Percentiles rank a stretch among this genome's conserved stretches.
These are phyloP conservation scores for Drosophila obscura DNA, from an alignment of 1,140 invertebrate genomes.

Conservation along the genomic window DNA sequence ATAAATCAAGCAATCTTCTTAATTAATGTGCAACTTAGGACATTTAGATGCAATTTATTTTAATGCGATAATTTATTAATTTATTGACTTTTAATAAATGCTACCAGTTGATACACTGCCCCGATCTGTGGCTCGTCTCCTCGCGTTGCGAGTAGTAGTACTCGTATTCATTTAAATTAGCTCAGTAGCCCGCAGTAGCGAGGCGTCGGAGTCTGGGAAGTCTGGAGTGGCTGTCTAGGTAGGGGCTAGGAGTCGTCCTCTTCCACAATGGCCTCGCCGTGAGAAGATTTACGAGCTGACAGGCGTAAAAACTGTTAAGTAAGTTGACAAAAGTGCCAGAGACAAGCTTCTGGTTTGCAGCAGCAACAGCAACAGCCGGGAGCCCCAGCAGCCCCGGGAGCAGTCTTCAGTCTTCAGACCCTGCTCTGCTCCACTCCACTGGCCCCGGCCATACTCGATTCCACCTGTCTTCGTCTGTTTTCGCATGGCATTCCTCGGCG, in stretches of 20 bases:
- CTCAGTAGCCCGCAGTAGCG: not conserved
- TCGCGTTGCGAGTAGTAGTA: no score
- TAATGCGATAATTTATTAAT: slow-evolving; percentile 84
- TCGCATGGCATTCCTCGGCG: slow-evolving; percentile 70
- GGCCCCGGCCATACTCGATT: slow-evolving; percentile 40
- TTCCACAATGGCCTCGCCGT: slow-evolving; percentile 42
- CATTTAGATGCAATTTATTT: slow-evolving; percentile 84
- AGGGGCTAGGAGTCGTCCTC: slow-evolving; percentile 26
- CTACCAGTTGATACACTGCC: slow-evolving; percentile 23
- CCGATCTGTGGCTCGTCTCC: no score
- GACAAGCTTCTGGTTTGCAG: slow-evolving; percentile 62
- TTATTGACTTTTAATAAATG: slow-evolving; percentile 82
- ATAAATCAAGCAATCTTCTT: slow-evolving; percentile 84
- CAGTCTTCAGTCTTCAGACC: not conserved
- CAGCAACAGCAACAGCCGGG: slow-evolving; percentile 35
- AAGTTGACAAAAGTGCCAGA: slow-evolving; percentile 77
- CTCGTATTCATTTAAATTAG: slow-evolving; percentile 44
- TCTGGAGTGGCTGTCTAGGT: no score
- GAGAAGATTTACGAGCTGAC: slow-evolving; percentile 81
- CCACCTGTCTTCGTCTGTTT: slow-evolving; percentile 66
- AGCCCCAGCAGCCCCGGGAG: slow-evolving; percentile 9
- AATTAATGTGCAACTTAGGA: slow-evolving; percentile 84
- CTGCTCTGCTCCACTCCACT: not conserved
- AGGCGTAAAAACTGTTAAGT: slow-evolving; percentile 82
- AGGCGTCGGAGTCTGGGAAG: slow-evolving; percentile 3